Evolutionary conservation across 2,797 vertebrate species (phyloP).

Genomic region (Glossophaga mutica): DNA sequence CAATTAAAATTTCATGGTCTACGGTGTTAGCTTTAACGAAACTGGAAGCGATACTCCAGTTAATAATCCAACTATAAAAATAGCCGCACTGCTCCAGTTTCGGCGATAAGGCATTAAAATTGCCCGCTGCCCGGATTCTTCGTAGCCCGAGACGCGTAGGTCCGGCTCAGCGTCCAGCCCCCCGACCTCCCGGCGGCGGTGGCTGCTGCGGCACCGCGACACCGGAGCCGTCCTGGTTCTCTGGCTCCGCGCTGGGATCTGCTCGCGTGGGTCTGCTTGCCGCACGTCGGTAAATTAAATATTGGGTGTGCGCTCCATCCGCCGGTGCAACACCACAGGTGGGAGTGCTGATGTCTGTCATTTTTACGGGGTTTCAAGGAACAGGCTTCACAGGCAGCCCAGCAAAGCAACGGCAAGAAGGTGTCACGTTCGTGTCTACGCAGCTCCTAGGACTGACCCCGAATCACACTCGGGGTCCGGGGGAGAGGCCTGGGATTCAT

Average conservation of each 20-base stretch:
- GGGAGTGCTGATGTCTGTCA: background rate
- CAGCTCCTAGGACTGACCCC: too few relatives aligned
- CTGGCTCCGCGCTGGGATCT: background rate
- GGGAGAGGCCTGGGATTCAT: background rate
- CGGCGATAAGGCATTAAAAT: conserved; percentile 57
- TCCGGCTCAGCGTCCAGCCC: background rate
- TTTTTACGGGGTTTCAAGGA: background rate
- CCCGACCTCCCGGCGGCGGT: background rate
- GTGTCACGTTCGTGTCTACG: background rate
- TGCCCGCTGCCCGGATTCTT: conserved; percentile 60
- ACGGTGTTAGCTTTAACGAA: conserved; percentile 63
- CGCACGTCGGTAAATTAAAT: background rate
- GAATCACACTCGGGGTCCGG: background rate
- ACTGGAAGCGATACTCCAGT: conserved; percentile 75
- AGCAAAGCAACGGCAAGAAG: background rate
- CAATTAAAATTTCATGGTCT: conserved; percentile 75
- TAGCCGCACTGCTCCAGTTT: conserved; percentile 70
- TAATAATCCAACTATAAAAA: conserved; percentile 67
- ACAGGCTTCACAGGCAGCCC: background rate
- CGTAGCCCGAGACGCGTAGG: conserved; percentile 3
- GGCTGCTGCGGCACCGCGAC: background rate
- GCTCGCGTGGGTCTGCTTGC: background rate
- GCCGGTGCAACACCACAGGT: background rate
- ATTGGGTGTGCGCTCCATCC: background rate
- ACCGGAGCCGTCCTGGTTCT: background rate